phyloP scores from a whole-genome alignment of 2,113 vertebrate genomes.

The Urocitellus parryii region DNA sequence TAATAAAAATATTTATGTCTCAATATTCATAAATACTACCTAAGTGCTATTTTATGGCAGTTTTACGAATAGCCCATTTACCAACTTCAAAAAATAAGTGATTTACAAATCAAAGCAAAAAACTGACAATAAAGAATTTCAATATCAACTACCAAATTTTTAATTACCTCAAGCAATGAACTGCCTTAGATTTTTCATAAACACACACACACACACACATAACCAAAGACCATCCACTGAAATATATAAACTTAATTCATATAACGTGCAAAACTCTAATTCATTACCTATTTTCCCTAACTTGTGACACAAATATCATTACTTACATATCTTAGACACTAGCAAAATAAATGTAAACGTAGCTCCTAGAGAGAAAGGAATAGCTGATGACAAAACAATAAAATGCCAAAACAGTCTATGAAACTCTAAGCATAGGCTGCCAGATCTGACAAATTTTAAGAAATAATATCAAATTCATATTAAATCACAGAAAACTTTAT shows the following conservation, averaged over 20 bases:
- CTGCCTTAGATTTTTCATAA: background rate
- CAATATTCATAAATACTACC: constrained; percentile 41
- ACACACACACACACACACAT: background rate
- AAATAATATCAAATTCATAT: too few relatives aligned
- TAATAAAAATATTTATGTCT: constrained; percentile 20
- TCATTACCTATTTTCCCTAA: constrained; percentile 42
- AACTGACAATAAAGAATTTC: constrained; percentile 43
- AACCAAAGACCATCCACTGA: background rate
- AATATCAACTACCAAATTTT: background rate
- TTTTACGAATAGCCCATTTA: constrained; percentile 24
- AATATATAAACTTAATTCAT: constrained; percentile 37
- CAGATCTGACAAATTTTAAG: too few relatives aligned
- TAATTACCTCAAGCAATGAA: constrained; percentile 44
- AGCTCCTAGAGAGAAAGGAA: too few relatives aligned
- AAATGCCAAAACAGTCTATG: too few relatives aligned
- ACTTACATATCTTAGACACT: constrained; percentile 33
- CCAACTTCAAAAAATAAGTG: constrained; percentile 2
- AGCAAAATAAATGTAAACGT: too few relatives aligned
- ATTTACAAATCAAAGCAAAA: constrained; percentile 32
- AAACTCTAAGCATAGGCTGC: too few relatives aligned
- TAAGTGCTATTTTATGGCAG: constrained; percentile 35
- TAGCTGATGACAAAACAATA: too few relatives aligned
- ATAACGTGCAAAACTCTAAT: constrained; percentile 44
- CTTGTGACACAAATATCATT: background rate
- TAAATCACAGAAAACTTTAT: too few relatives aligned